These are phyloP conservation scores for Torymus tubicola DNA, from an alignment of 2,888 invertebrate genomes.

Conservation along the genomic window DNA sequence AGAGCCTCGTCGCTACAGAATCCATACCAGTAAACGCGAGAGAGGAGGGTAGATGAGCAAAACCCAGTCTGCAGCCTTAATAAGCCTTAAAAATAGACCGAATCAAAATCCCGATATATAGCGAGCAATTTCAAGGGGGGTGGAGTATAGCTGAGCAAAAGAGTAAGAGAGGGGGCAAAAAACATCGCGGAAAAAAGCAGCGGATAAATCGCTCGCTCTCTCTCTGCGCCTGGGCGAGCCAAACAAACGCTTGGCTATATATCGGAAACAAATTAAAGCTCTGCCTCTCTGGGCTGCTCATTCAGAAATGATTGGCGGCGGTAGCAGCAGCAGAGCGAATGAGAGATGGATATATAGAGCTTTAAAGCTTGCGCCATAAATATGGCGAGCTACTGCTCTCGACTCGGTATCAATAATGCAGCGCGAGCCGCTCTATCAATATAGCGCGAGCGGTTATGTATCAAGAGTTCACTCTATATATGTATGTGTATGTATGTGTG, in stretches of 20 bases:
- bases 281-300: conserved; percentile 27
- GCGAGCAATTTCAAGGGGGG: background rate
- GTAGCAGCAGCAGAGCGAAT: no score
- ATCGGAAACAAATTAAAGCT: conserved; percentile 56
- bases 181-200: background rate
- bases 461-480: conserved; percentile 59
- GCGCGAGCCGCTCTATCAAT: conserved; percentile 61
- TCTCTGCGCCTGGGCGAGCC: background rate
- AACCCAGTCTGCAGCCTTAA: no score
- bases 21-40: no score
- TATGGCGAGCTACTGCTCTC: conserved; percentile 51
- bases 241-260: conserved; percentile 11
- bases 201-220: background rate
- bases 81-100: conserved; percentile 17
- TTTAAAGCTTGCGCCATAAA: conserved; percentile 62
- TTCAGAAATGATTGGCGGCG: conserved; percentile 61
- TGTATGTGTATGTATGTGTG: conserved; percentile 38
- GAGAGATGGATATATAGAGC: conserved; percentile 1
- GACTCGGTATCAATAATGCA: conserved; percentile 62
- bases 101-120: conserved; percentile 15
- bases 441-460: conserved; percentile 66
- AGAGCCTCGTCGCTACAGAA: no score
- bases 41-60: no score
- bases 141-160: background rate
- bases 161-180: background rate